phyloP scores from a whole-genome alignment of 1,140 invertebrate species.

The Drosophila neocordata region DNA sequence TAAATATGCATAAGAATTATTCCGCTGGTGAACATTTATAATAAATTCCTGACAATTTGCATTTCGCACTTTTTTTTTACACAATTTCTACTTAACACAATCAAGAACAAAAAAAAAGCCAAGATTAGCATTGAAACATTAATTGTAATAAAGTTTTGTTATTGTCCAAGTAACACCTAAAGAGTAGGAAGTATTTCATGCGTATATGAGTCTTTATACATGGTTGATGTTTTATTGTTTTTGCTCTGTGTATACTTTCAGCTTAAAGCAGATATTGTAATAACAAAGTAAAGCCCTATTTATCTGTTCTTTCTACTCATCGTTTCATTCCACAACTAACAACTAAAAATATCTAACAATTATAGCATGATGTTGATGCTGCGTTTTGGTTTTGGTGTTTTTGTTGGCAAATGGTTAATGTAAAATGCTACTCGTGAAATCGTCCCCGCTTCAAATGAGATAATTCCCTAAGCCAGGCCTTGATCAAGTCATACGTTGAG shows the following conservation, averaged over 20 bases:
- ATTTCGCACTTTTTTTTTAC: conserved; percentile 7
- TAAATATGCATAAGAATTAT: conserved; percentile 53
- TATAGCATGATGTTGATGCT: conserved; percentile 48
- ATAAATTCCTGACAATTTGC: conserved; percentile 54
- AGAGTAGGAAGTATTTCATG: conserved; percentile 23
- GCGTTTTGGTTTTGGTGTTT: conserved; percentile 54
- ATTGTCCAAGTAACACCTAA: conserved; percentile 58
- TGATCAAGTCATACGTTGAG: conserved; percentile 95
- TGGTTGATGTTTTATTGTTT: conserved; percentile 15
- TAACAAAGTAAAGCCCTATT: conserved; percentile 63
- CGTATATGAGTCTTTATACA: conserved; percentile 24
- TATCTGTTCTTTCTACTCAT: conserved; percentile 25
- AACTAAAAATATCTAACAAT: conserved; percentile 77
- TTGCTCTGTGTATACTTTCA: conserved; percentile 48
- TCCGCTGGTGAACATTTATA: conserved; percentile 50
- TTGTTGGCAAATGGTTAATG: conserved; percentile 22
- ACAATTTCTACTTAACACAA: conserved; percentile 9
- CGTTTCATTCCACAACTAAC: conserved; percentile 46
- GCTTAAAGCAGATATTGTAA: conserved; percentile 60
- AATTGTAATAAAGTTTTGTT: conserved; percentile 47
- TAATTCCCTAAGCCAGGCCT: conserved; percentile 84
- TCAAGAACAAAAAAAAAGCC: conserved; percentile 25
- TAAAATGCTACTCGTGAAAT: conserved; percentile 38
- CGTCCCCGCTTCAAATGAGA: conserved; percentile 73
- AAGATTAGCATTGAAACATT: conserved; percentile 24